These are phyloP conservation scores for Semotilus atromaculatus DNA, from an alignment of 2,797 vertebrate genomes.

Conservation along the genomic window DNA sequence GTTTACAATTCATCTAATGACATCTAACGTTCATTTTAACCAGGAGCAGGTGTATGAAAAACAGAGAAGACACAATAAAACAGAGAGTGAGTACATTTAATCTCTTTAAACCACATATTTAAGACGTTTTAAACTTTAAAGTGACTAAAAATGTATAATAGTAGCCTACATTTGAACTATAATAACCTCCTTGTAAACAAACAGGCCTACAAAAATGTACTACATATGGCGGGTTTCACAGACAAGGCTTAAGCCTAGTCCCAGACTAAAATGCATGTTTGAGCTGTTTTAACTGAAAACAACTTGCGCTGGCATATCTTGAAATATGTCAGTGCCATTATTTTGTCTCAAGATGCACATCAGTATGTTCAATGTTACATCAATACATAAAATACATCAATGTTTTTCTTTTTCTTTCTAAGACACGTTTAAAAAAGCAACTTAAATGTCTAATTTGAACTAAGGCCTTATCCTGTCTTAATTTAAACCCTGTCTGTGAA, in stretches of 20 bases:
- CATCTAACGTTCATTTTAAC: background rate
- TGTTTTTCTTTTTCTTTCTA: too few species aligned
- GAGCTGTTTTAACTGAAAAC: too few species aligned
- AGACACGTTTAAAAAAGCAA: background rate
- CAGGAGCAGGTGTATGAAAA: slow-evolving; percentile 76
- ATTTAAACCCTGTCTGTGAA: background rate
- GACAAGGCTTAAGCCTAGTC: background rate
- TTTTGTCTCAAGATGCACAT: background rate
- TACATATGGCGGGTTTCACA: background rate
- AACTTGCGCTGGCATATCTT: background rate
- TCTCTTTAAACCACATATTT: background rate
- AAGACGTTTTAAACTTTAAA: background rate
- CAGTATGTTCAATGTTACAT: too few species aligned
- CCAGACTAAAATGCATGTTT: background rate
- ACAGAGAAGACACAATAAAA: slow-evolving; percentile 69
- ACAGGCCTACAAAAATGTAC: background rate
- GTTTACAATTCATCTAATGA: background rate
- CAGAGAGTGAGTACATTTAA: slow-evolving; percentile 71
- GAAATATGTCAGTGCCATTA: too few species aligned
- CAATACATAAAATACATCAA: too few species aligned
- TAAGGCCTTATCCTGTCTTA: background rate
- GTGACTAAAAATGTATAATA: background rate
- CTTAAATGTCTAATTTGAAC: background rate
- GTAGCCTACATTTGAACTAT: background rate
- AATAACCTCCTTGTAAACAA: too few species aligned